phyloP scores from a whole-genome alignment of 2,888 invertebrate genomes.

The Invenusta paracnida region DNA sequence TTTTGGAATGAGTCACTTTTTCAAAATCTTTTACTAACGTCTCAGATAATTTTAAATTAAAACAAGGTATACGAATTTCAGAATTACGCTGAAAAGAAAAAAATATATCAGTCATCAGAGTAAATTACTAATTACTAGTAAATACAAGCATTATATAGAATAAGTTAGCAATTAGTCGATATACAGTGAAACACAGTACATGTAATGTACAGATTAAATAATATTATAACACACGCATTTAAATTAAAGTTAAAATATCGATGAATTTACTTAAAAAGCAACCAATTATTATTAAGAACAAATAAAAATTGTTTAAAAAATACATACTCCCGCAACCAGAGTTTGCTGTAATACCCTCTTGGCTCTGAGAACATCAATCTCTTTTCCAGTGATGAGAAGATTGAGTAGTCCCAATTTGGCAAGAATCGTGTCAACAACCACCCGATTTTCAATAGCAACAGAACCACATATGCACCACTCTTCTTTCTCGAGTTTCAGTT shows the following conservation, averaged over 20 bases:
- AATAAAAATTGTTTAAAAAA: too few species aligned
- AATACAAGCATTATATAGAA: too few species aligned
- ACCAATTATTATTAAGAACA: too few species aligned
- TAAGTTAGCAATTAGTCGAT: too few species aligned
- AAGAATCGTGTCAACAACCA: background rate
- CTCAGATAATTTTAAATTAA: background rate
- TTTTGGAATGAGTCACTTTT: background rate
- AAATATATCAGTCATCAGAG: too few species aligned
- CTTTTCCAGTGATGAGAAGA: background rate
- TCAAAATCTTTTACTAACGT: background rate
- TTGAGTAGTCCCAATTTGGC: background rate
- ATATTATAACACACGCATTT: too few species aligned
- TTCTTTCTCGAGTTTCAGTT: background rate
- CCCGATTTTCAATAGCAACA: background rate
- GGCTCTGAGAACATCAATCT: background rate
- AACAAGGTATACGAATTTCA: background rate
- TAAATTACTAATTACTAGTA: too few species aligned
- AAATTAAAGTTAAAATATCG: too few species aligned
- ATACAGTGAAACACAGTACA: too few species aligned
- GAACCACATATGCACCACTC: background rate
- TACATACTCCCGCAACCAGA: too few species aligned
- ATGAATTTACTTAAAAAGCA: too few species aligned
- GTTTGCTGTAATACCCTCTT: background rate
- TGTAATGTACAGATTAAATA: too few species aligned
- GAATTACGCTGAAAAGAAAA: background rate